Evolutionary conservation across 2,888 invertebrate species (phyloP), one percentile per base, ranked within the genome.

Genomic region (Rotaria magnacalcarata): DNA sequence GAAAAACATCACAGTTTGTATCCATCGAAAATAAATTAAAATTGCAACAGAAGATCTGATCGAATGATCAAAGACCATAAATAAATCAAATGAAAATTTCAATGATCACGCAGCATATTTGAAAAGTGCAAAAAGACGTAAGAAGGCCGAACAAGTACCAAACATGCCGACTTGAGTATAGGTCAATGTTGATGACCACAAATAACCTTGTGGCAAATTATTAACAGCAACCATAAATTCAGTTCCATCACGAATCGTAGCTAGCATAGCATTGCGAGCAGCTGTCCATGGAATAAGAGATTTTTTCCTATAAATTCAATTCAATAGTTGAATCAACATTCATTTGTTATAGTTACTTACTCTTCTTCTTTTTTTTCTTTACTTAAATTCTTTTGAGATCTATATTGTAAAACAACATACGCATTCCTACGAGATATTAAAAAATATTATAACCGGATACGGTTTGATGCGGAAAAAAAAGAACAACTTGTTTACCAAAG

Each of bases 361-460:
- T 80, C n/a, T 80, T 80, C 75, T 80, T 80, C 75, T 80, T 80
- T 16, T 11, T 80, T 80, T 41, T 80, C 75, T 80, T 80, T 80
- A 24, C 24, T 11, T 47, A 24, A n/a, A 47, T 1, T 47, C 14
- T 80, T 41, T 47, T 80, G 75, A 24, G 24, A 47, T 7, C 5
- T 47, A 24, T 80, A 80, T 80, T 80, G 75, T 24, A 80, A 47
- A 19, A 80, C 47, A 80, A 80, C 47, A 47, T 47, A 80, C 7
- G 43, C 75, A 47, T 80, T 80, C 75, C 74, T 74, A 74, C 5
- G n/a, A 58, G 11, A 58, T 7, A 7, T 21, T 5, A 67, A 67
- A 67, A 7, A 0, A 19, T n/a, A 52, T 54, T 16, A 47, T 3
- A 34, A 34, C 2, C 34, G 34, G 34, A 2, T 84, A 27, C 3